Evolutionary conservation across 2,888 invertebrate genomes (phyloP), one percentile per base, ranked within the genome.

Genomic region (Drymonia ruficornis): DNA sequence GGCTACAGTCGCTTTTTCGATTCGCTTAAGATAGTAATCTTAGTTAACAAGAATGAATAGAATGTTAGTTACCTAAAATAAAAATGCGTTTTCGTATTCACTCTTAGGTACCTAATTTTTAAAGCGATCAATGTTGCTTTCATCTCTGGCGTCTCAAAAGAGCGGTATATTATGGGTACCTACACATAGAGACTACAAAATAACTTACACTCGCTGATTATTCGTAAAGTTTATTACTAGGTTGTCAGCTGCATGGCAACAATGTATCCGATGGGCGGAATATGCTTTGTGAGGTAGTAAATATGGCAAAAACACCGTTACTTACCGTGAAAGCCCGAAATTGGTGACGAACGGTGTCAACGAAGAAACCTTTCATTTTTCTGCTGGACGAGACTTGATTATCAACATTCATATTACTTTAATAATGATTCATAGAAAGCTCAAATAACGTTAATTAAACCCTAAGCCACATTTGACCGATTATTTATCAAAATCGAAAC

Each of bases 231-330:
- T 57, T 65, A 56, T 55, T 55, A 57, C 59, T 49, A n/a, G n/a
- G n/a, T n/a, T 63, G 49, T 19, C 19, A 12, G 31, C 11, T 31
- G 23, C 43, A 45, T 52, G 48, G 44, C 52, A 62, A 68, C 64
- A 65, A 63, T 58, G 68, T 62, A 67, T 61, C 52, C 56, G 61
- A 55, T 63, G 47, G 48, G 56, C 60, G 52, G 58, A 70, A 61
- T 48, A 64, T 61, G 56, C 53, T 49, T 55, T 51, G 54, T 52
- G 51, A 48, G 60, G 49, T 59, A 65, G 63, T 63, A 4, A 16
- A 0, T 16, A 42, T 18, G 18, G 8, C 12, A 23, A 19, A 11
- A 43, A 45, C 28, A 45, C 45, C 28, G 45, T 45, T 45, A 45
- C 28, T 45, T 45, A 28, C 15, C 15, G 45, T 45, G 45, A 45